A percentile compares a stretch with the other conserved stretches of the same genome.
phyloP scores from a whole-genome alignment of 1,140 invertebrate genomes.

The Drosophila nasuta region DNA sequence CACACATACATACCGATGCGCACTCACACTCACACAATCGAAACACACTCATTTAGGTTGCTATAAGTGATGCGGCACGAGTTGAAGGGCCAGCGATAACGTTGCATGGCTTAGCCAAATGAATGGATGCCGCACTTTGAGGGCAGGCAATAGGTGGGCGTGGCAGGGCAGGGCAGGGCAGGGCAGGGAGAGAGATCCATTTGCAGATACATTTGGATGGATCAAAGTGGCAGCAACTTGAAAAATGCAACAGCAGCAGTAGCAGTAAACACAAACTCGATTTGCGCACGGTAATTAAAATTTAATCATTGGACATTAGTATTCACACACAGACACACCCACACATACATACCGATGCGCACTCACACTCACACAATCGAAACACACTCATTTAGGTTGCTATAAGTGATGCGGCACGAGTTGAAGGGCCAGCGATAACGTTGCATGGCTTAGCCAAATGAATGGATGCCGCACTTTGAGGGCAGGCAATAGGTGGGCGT shows the following conservation, averaged over 20 bases:
- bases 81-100: conserved; percentile 24
- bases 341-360: conserved; percentile 10
- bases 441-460: conserved; percentile 41
- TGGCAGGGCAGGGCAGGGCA: too few species aligned
- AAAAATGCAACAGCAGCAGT: conserved; percentile 50
- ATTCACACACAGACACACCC: conserved; percentile 33
- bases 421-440: conserved; percentile 24
- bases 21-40: conserved; percentile 13
- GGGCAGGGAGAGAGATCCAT: too few species aligned
- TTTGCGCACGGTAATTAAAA: conserved; percentile 81
- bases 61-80: conserved; percentile 34
- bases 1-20: conserved; percentile 10
- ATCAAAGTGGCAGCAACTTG: conserved; percentile 49
- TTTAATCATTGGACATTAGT: conserved; percentile 82
- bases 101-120: conserved; percentile 39
- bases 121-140: conserved; percentile 13
- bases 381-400: conserved; percentile 38
- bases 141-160: background rate
- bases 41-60: conserved; percentile 36
- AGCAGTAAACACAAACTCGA: conserved; percentile 63
- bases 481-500: background rate
- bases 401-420: conserved; percentile 32
- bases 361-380: conserved; percentile 12
- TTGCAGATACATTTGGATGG: conserved; percentile 44
- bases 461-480: conserved; percentile 9